phyloP scores from a whole-genome alignment of 92 coral and sea anemone species.

The Montipora capitata region DNA sequence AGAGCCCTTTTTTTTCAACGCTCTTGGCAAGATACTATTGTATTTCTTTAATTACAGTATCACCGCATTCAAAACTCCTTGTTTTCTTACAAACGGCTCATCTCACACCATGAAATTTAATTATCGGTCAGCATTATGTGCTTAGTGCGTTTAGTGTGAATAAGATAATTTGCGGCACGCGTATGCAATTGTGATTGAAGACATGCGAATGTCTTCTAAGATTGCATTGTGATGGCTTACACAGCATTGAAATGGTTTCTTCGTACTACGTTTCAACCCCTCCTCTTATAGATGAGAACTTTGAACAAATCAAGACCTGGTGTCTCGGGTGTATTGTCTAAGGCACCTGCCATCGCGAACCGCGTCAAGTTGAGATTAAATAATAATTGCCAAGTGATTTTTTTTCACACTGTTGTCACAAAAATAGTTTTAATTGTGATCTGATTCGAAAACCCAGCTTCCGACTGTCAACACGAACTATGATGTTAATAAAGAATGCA shows the following conservation, averaged over 20 bases:
- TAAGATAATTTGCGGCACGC: slow-evolving; percentile 79
- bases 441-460: slow-evolving; percentile 69
- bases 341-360: slow-evolving; percentile 67
- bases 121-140: slow-evolving; percentile 73
- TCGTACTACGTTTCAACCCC: background rate
- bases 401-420: slow-evolving; percentile 73
- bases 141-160: slow-evolving; percentile 63
- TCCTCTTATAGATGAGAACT: slow-evolving; percentile 11
- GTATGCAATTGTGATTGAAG: slow-evolving; percentile 7
- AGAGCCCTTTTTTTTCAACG: background rate
- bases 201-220: slow-evolving; percentile 7
- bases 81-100: slow-evolving; percentile 85
- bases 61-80: slow-evolving; percentile 67
- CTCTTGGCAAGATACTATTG: slow-evolving; percentile 56
- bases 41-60: slow-evolving; percentile 80
- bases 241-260: slow-evolving; percentile 14
- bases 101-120: slow-evolving; percentile 82
- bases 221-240: slow-evolving; percentile 13
- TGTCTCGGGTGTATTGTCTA: slow-evolving; percentile 56
- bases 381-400: slow-evolving; percentile 57
- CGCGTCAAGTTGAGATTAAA: slow-evolving; percentile 76
- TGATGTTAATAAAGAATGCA: slow-evolving; percentile 57
- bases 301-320: slow-evolving; percentile 55
- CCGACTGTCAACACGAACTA: slow-evolving; percentile 66
- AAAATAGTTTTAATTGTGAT: slow-evolving; percentile 79